Base-by-base conservation (phyloP, 2,888 invertebrate species). In the Lithosia quadra region DNA sequence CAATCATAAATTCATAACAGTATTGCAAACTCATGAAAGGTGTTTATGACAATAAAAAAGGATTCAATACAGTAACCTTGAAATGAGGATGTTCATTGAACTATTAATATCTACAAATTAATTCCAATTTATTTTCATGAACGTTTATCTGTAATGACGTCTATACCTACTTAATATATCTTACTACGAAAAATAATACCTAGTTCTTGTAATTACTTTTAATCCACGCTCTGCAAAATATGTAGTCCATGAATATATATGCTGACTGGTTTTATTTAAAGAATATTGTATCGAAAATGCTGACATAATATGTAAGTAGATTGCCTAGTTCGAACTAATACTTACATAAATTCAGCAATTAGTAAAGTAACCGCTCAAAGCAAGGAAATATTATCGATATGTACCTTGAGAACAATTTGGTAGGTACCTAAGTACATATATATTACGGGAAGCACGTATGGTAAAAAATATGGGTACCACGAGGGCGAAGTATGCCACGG, bases 211-310 rank as follows among this genome's bases (percentile, higher is more conserved):
- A n/a, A 58, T 58, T 34, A 10, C 5, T 43, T 61, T 61, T 22
- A 34, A 22, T 13, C 59, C 7, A 36, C 22, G 61, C 39, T 24
- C 43, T 24, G 61, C 61, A 43, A 43, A 43, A 60, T 60, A 39
- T 60, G 43, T 61, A 61, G 21, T 61, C 43, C 43, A 61, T 63
- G 21, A 63, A 63, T 34, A 63, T 53, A 10, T 39, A 49, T 21
- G 33, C 33, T 63, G 63, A 63, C 33, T 21, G 21, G n/a, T 13
- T 34, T 21, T 33, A 21, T 53, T 53, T 60, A 0, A n/a, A 11
- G 34, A 1, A 22, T 2, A 28, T 53, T n/a, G 11, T 4, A 34
- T 21, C 15, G 8, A 55, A 22, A 34, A 22, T 21, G 55, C 55
- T 28, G 15, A 55, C 55, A n/a, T n/a, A n/a, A 7, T 34, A 22